Base-by-base conservation (phyloP, 2,888 invertebrate species). In the Lathronympha strigana region DNA sequence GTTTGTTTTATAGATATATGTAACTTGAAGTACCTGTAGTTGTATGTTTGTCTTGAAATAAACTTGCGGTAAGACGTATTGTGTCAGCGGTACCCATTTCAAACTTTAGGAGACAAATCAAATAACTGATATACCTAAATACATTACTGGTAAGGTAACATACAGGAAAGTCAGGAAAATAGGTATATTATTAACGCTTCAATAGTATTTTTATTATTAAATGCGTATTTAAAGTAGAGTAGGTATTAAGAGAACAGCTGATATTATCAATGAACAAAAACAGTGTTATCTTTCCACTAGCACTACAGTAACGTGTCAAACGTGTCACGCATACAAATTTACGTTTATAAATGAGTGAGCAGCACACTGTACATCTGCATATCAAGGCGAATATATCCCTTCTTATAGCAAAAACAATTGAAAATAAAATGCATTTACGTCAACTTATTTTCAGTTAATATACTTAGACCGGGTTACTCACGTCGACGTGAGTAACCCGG, bases 251-350 rank as follows among this genome's bases (percentile, higher is more conserved):
- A n/a, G 33, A 36, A 53, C 47, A 53, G 53, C 21, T 53, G 53
- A 36, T 31, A 6, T 57, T 57, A 57, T 57, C 43, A 57, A 45
- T 43, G 21, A 45, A 57, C 31, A 31, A 45, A 57, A 57, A 45
- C n/a, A 45, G 57, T 43, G 43, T 57, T 57, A 57, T 45, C 57
- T 57, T 31, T 31, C 31, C 31, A 57, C 21, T n/a, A 28, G 4
- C 45, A 31, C 31, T 21, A 54, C 2, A 54, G 53, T 23, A 57
- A 13, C 31, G 43, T 43, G 43, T n/a, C 19, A 43, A 55, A 45
- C 43, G 43, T 45, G 28, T 28, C 57, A 31, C 19, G 31, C 28
- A 19, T 45, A 54, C 4, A 43, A 17, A 40, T 38, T 38, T 25
- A 54, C n/a, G n/a, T 33, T 43, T 19, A 17, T 57, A 23, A 17